phyloP scores from a whole-genome alignment of 2,113 vertebrate genomes.

The Lycaon pictus region DNA sequence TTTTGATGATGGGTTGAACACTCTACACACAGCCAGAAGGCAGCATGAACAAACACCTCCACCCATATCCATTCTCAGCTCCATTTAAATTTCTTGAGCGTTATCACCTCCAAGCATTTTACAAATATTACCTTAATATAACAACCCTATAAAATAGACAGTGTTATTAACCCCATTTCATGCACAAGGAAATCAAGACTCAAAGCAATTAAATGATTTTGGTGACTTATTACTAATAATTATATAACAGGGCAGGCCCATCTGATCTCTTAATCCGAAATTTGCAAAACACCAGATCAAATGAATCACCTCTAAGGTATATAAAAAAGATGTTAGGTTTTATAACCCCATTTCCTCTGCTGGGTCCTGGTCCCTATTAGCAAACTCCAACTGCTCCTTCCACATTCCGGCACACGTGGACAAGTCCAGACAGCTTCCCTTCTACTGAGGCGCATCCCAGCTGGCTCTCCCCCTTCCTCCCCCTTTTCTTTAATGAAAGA shows the following conservation, averaged over 20 bases:
- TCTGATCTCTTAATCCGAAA: background rate
- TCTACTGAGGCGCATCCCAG: too few species aligned
- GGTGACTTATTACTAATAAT: background rate
- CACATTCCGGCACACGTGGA: too few species aligned
- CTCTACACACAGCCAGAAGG: background rate
- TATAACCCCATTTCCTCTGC: background rate
- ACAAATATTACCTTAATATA: background rate
- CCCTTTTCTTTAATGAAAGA: too few species aligned
- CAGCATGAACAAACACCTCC: background rate
- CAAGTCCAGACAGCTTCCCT: too few species aligned
- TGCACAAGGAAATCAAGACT: background rate
- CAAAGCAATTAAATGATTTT: background rate
- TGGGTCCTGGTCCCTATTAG: too few species aligned
- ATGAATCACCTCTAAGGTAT: background rate
- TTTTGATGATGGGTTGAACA: background rate
- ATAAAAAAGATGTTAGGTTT: background rate
- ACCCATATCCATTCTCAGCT: background rate
- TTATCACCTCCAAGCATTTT: background rate
- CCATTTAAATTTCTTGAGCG: background rate
- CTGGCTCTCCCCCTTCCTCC: too few species aligned
- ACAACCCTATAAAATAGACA: background rate
- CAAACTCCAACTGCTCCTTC: too few species aligned
- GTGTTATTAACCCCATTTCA: background rate
- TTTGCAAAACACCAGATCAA: background rate
- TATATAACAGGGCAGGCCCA: background rate